A percentile compares a stretch with the other conserved stretches of the same genome.
Conservation (phyloP, 2,797 vertebrate species). For the Pseudochaenichthys georgianus region DNA sequence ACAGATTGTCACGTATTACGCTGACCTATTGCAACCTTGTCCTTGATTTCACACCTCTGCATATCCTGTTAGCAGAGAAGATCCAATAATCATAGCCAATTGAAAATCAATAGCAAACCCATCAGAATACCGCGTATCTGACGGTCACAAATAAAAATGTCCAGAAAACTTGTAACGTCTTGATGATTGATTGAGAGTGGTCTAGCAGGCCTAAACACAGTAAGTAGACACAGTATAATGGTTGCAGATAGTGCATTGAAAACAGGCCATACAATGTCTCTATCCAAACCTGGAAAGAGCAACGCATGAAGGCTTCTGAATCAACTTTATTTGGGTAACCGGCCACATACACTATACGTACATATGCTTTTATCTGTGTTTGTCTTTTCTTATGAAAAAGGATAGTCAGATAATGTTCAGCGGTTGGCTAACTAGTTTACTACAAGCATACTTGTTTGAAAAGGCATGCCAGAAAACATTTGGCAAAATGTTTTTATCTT, state of each 20-base stretch:
- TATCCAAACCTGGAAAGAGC: conserved; percentile 8
- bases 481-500: not conserved
- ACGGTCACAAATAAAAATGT: not conserved
- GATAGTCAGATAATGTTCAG: not conserved
- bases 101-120: conserved; percentile 57
- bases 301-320: conserved; percentile 20
- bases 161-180: not conserved
- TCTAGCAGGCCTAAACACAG: conserved; percentile 5
- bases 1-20: conserved; percentile 32
- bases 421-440: not conserved
- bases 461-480: not conserved
- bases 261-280: not conserved
- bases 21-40: conserved; percentile 58
- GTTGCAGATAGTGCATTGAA: not conserved
- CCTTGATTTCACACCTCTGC: conserved; percentile 57
- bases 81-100: conserved; percentile 44
- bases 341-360: not conserved
- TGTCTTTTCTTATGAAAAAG: not conserved
- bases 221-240: not conserved
- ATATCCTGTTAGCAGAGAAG: conserved; percentile 43
- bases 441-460: not conserved
- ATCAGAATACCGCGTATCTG: conserved; percentile 14
- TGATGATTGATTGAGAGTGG: not conserved
- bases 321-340: not conserved
- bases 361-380: not conserved